These are phyloP conservation scores for Labeo catla DNA, from an alignment of 2,113 vertebrate species.

Conservation along the genomic window DNA sequence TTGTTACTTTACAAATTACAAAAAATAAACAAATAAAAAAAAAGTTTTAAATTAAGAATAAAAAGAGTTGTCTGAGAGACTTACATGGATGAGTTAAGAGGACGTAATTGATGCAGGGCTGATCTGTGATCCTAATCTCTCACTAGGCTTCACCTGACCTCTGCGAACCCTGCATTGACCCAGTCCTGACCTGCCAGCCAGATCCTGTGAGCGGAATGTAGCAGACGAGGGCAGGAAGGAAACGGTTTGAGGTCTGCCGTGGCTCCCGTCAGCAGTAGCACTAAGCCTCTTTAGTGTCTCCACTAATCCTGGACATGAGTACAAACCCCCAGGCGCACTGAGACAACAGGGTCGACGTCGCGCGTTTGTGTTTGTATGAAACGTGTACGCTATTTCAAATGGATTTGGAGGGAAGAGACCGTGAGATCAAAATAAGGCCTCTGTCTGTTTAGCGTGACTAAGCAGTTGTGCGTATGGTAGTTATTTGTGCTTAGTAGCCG, in stretches of 20 bases:
- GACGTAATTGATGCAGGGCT: neutral
- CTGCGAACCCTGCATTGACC: conserved; percentile 5
- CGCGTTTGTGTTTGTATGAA: neutral
- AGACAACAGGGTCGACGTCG: neutral
- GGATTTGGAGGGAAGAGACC: neutral
- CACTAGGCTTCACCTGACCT: neutral
- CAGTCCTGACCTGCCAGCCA: conserved; percentile 7
- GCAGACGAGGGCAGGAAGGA: neutral
- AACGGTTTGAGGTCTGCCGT: conserved; percentile 19
- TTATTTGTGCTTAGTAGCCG: neutral
- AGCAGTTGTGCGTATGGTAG: neutral
- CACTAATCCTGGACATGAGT: conserved; percentile 24
- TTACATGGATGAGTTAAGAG: neutral
- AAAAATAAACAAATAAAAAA: neutral
- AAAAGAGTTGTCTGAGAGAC: neutral
- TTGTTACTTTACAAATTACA: neutral
- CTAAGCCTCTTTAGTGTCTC: conserved; percentile 43
- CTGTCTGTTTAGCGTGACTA: conserved; percentile 12
- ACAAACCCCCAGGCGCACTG: conserved; percentile 17
- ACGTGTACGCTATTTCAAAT: neutral
- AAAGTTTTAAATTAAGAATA: neutral
- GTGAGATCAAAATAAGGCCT: neutral
- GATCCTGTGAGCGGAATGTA: neutral
- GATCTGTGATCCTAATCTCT: conserved; percentile 16
- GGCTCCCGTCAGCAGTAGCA: conserved; percentile 1